These are phyloP conservation scores for Aproaerema taeniolella DNA, from an alignment of 2,888 invertebrate species.

Conservation along the genomic window DNA sequence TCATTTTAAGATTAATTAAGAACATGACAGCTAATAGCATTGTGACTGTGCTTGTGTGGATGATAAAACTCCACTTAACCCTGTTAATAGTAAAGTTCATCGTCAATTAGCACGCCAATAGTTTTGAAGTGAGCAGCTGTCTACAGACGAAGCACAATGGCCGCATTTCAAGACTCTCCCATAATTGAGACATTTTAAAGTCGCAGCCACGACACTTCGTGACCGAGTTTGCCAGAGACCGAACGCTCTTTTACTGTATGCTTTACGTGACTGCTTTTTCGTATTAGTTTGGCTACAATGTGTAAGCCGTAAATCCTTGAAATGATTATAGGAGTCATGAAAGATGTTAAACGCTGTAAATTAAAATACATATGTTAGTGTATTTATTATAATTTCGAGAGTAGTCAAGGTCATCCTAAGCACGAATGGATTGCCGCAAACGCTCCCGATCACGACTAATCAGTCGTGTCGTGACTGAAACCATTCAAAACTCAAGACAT, in stretches of 20 bases:
- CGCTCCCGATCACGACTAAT: conserved; percentile 30
- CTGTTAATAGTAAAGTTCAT: conserved; percentile 55
- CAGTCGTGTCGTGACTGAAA: conserved; percentile 31
- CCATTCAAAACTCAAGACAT: conserved; percentile 25
- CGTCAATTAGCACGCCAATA: conserved; percentile 61
- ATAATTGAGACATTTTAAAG: conserved; percentile 44
- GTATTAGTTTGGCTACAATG: neutral
- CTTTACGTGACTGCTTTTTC: conserved; percentile 26
- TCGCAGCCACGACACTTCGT: conserved; percentile 38
- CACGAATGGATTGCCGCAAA: conserved; percentile 31
- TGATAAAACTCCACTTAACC: conserved; percentile 59
- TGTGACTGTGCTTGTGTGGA: conserved; percentile 36
- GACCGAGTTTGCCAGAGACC: conserved; percentile 27
- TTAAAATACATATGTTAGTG: conserved; percentile 20
- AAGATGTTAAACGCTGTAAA: conserved; percentile 9
- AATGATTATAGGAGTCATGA: conserved; percentile 3
- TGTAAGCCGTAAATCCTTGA: conserved; percentile 13
- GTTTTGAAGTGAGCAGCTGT: conserved; percentile 55
- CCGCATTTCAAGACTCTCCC: conserved; percentile 37
- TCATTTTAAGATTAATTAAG: conserved; percentile 26
- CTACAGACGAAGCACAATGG: conserved; percentile 53
- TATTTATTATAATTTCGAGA: too few species aligned
- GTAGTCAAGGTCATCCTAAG: conserved; percentile 37
- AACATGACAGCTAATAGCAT: conserved; percentile 32
- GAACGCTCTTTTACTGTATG: conserved; percentile 19